phyloP scores from a whole-genome alignment of 2,113 vertebrate species.

The Oxyruncus cristatus region DNA sequence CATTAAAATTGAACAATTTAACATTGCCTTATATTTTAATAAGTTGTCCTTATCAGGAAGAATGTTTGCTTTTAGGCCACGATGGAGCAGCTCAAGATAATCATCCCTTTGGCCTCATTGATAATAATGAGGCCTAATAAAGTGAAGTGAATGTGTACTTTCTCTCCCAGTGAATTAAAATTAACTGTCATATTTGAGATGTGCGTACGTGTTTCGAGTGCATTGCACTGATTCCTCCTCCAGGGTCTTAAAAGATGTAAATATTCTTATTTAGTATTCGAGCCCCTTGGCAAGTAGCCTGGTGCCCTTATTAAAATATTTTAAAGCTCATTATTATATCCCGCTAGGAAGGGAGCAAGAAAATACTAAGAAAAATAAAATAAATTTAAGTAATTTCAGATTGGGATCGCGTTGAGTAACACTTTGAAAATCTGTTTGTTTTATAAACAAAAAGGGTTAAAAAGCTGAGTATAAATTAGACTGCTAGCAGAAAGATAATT shows the following conservation, averaged over 20 bases:
- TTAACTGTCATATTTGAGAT: background rate
- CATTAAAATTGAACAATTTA: background rate
- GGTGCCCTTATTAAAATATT: background rate
- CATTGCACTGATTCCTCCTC: background rate
- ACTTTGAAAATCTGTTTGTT: background rate
- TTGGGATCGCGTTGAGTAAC: background rate
- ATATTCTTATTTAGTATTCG: background rate
- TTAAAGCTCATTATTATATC: background rate
- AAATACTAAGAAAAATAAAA: background rate
- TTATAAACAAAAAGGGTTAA: background rate
- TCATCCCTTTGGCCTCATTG: background rate
- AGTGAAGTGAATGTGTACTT: background rate
- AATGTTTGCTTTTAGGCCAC: conserved; percentile 6
- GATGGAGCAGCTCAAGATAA: background rate
- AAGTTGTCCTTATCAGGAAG: background rate
- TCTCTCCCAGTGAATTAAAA: background rate
- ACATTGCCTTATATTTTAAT: background rate
- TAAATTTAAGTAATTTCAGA: background rate
- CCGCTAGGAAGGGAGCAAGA: background rate
- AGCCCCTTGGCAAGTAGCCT: conserved; percentile 28
- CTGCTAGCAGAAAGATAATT: background rate
- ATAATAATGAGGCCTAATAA: conserved; percentile 32
- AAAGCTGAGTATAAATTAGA: background rate
- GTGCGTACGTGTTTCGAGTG: background rate
- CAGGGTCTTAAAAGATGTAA: conserved; percentile 7